Conservation (phyloP, 2,888 invertebrate genomes). For the Limnephilus lunatus region DNA sequence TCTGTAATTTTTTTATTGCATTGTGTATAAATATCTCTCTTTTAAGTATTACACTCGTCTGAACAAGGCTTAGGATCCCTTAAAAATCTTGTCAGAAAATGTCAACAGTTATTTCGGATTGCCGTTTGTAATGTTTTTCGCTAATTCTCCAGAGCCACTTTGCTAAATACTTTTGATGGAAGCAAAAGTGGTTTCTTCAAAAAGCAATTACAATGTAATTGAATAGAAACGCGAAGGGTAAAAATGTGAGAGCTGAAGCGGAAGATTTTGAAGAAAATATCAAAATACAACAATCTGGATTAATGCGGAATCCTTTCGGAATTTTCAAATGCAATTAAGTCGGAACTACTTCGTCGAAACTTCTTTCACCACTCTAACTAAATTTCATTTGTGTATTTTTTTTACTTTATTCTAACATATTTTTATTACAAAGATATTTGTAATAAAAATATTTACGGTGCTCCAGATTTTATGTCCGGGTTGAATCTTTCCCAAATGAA, state of each 20-base stretch:
- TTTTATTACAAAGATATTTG: too few species aligned
- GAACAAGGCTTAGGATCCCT: background rate
- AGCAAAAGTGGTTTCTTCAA: background rate
- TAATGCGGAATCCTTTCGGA: conserved; percentile 18
- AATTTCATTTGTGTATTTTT: background rate
- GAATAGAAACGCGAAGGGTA: background rate
- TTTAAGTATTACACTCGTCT: too few species aligned
- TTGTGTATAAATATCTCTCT: background rate
- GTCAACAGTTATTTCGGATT: background rate
- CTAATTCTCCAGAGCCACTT: background rate
- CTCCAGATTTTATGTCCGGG: too few species aligned
- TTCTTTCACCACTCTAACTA: background rate
- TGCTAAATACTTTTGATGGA: background rate
- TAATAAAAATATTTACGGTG: too few species aligned
- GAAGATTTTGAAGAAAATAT: conserved; percentile 16
- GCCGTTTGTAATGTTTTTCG: background rate
- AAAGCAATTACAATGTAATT: background rate
- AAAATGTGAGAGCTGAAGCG: background rate
- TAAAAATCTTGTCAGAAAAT: background rate
- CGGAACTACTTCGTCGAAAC: background rate
- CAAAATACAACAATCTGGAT: conserved; percentile 28
- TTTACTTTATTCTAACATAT: too few species aligned
- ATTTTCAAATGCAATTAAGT: conserved; percentile 34
- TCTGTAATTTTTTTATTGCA: background rate
- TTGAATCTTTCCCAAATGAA: too few species aligned